Base-by-base conservation (phyloP, 2,797 vertebrate genomes). In the Cichlasoma orientale region DNA sequence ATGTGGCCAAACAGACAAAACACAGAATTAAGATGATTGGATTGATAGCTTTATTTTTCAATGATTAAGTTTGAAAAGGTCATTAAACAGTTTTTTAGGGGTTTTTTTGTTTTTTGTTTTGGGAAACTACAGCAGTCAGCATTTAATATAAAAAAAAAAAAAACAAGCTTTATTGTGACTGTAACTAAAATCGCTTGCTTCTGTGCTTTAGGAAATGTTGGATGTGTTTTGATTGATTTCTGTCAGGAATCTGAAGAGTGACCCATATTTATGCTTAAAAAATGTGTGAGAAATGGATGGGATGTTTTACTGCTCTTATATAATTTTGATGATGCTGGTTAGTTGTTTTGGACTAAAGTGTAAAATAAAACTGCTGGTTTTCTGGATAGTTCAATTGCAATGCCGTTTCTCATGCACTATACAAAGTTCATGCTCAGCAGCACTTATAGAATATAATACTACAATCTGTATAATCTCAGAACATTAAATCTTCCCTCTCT, bases 261-360 rank as follows among this genome's bases (percentile, higher is more conserved):
- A 1, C 2, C 13, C 0, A 8, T 7, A 13, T 69, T 25, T 12
- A 41, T 0, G 29, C 3, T 52, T 63, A 0, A 18, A 38, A 21
- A 31, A 66, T n/a, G 13, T 2, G 13, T 9, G 19, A 59, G 4
- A 56, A 56, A 36, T 36, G 31, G 31, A 33, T 33, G 31, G 31
- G 31, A 56, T 11, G 2, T 27, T 50, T 72, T 23, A 13, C 3
- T 33, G 23, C 4, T 61, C 14, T n/a, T n/a, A 55, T 36, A 38
- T 41, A 1, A 29, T 72, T 74, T 56, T 56, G 7, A 38, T 82
- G 2, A 38, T 77, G 70, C 7, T 56, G 10, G 23, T 52, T 3
- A 21, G 41, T 44, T 73, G 11, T 41, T 36, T 7, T 31, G 0
- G 13, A 57, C 31, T 58, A 18, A 53, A 44, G 27, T 56, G 31